phyloP scores from a whole-genome alignment of 2,113 vertebrate species.

The Neodon shergylaensis region DNA sequence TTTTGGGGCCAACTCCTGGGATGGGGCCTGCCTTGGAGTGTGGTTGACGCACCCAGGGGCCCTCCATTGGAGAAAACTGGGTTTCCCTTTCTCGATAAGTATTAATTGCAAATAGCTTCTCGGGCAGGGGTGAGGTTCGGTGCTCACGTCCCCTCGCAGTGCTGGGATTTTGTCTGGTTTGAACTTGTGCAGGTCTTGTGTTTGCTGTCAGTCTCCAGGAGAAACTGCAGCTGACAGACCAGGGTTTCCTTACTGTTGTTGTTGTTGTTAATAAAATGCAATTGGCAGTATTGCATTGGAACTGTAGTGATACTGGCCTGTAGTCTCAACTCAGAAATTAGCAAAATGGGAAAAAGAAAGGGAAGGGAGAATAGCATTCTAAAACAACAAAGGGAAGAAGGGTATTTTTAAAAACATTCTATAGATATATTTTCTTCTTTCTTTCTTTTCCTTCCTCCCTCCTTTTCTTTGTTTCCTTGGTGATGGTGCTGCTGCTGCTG shows the following conservation, averaged over 20 bases:
- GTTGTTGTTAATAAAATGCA: constrained; percentile 1
- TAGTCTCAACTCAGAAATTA: not conserved
- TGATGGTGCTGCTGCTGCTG: not conserved
- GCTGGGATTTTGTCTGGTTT: not conserved
- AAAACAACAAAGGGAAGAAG: not conserved
- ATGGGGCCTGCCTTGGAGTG: not conserved
- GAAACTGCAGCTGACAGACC: constrained; percentile 34
- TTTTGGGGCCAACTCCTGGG: not conserved
- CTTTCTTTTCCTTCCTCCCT: not conserved
- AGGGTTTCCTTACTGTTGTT: not conserved
- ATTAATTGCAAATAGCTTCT: not conserved
- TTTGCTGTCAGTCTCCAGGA: not conserved
- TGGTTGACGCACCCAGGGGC: not conserved
- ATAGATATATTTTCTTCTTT: not conserved
- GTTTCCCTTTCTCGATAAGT: not conserved
- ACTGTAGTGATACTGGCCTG: not conserved
- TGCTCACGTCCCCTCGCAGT: not conserved
- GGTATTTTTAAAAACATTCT: not conserved
- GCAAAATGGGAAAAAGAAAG: not conserved
- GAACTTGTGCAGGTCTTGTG: not conserved
- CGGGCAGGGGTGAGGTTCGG: not conserved
- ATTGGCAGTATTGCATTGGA: constrained; percentile 13
- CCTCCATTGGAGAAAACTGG: not conserved
- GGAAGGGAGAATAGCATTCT: not conserved
- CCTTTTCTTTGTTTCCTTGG: not conserved